Evolutionary conservation across 2,888 invertebrate genomes (phyloP).

Genomic region (Operophtera brumata): DNA sequence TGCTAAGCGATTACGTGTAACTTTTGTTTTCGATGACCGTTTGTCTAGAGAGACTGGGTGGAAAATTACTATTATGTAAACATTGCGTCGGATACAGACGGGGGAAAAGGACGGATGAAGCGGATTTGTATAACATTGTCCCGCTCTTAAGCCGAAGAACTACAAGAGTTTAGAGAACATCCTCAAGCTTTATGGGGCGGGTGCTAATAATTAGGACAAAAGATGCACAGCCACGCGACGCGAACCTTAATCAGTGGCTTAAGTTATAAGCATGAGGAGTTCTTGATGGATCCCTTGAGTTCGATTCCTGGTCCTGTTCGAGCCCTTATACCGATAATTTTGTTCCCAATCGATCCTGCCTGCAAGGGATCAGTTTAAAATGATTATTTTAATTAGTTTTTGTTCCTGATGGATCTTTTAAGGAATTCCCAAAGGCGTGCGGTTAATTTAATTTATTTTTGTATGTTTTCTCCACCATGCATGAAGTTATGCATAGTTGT

Average conservation of each 20-base stretch:
- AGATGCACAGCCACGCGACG: slow-evolving; percentile 75
- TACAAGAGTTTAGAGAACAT: slow-evolving; percentile 53
- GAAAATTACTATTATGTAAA: slow-evolving; percentile 52
- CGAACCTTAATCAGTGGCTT: slow-evolving; percentile 53
- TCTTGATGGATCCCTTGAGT: too few relatives aligned
- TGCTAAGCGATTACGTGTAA: too few relatives aligned
- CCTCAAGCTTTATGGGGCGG: slow-evolving; percentile 58
- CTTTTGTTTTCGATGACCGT: slow-evolving; percentile 6
- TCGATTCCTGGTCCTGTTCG: too few relatives aligned
- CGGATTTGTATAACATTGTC: slow-evolving; percentile 37
- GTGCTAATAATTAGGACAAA: slow-evolving; percentile 73
- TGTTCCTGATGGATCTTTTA: too few relatives aligned
- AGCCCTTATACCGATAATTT: too few relatives aligned
- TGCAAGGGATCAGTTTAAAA: too few relatives aligned
- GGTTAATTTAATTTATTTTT: too few relatives aligned
- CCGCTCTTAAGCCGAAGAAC: slow-evolving; percentile 49
- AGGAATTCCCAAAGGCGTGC: too few relatives aligned
- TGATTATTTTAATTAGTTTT: too few relatives aligned
- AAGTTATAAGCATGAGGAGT: slow-evolving; percentile 46
- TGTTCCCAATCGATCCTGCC: too few relatives aligned
- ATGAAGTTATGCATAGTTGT: too few relatives aligned
- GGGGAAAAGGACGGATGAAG: slow-evolving; percentile 32
- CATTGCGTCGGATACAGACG: slow-evolving; percentile 40
- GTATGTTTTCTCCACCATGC: too few relatives aligned
- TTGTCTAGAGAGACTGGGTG: slow-evolving; percentile 22